Evolutionary conservation across 2,888 invertebrate genomes (phyloP).

Genomic region (Athalia circularis): DNA sequence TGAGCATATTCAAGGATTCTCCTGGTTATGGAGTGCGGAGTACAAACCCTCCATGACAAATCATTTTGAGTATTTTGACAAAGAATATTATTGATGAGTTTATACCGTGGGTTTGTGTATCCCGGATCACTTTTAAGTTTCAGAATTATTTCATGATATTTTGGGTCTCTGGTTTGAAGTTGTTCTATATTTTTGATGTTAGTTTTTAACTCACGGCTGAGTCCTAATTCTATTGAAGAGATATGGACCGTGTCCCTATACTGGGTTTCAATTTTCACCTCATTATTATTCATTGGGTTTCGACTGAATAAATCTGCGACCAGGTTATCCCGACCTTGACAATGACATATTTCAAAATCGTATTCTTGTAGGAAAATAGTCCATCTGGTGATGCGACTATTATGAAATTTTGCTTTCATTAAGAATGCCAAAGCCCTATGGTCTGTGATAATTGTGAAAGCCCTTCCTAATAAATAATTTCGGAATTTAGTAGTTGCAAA

Average conservation of each 20-base stretch:
- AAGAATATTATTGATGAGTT: not conserved
- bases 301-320: no score
- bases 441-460: not conserved
- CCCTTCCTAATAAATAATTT: constrained; percentile 23
- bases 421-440: not conserved
- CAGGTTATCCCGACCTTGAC: no score
- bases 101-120: not conserved
- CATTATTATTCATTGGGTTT: no score
- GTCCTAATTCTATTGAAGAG: no score
- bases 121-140: not conserved
- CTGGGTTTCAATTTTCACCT: not conserved
- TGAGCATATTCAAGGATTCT: no score
- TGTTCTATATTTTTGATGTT: not conserved
- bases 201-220: not conserved
- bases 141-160: not conserved
- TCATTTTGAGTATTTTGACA: not conserved
- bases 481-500: constrained; percentile 44
- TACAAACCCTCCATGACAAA: no score
- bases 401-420: not conserved
- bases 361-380: not conserved
- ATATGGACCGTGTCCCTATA: not conserved
- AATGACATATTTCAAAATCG: no score
- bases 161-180: not conserved
- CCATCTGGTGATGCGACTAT: not conserved
- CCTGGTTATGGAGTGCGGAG: no score